Percentiles rank a stretch among this genome's conserved stretches.
Conservation (phyloP, 2,888 invertebrate species). For the Celastrina argiolus region DNA sequence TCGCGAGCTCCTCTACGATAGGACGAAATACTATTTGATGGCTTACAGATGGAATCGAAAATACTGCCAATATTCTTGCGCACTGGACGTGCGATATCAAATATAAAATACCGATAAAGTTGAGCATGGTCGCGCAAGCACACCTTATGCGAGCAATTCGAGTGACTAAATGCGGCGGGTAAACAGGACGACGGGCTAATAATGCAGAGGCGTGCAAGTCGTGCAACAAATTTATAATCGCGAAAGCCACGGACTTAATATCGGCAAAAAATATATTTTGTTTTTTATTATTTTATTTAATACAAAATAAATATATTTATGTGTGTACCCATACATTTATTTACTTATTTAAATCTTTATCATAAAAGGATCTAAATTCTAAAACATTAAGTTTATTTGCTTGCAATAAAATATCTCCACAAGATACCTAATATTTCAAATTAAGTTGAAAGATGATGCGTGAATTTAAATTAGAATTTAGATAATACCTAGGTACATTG, state of each 20-base stretch:
- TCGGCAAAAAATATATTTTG: neutral
- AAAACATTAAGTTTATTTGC: no score
- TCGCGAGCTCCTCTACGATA: constrained; percentile 46
- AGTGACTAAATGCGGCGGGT: neutral
- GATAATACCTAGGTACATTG: no score
- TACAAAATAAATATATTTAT: no score
- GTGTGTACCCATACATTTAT: neutral
- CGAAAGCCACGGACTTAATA: neutral
- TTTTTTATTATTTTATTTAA: neutral
- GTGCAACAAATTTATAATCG: neutral
- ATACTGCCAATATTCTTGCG: constrained; percentile 46
- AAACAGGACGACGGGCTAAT: neutral
- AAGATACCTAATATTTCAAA: no score
- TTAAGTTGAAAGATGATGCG: no score
- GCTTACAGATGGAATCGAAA: constrained; percentile 52
- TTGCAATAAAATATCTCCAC: no score
- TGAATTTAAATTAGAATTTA: no score
- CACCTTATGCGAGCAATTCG: neutral
- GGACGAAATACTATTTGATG: constrained; percentile 40
- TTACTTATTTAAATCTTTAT: neutral
- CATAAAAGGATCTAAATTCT: neutral
- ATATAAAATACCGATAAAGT: neutral
- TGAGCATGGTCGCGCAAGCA: neutral
- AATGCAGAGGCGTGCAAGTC: neutral
- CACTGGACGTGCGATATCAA: neutral